Base-by-base conservation (phyloP, 2,888 invertebrate genomes). In the Sycophila texana region DNA sequence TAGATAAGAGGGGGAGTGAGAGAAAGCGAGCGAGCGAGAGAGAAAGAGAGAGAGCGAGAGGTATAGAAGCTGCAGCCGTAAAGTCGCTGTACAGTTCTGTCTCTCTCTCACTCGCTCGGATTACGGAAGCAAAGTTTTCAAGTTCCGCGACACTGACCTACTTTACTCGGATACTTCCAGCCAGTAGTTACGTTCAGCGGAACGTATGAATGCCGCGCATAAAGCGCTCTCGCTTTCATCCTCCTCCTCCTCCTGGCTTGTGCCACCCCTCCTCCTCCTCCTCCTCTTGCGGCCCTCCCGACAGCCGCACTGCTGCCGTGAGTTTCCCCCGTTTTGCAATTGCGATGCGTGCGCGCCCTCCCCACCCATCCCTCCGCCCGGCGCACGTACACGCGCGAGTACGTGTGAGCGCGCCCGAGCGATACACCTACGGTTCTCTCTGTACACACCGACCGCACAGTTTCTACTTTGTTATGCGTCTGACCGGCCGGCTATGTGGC, bases 141-240 rank as follows among this genome's bases (percentile, higher is more conserved):
- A 89, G 89, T 89, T 89, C 89, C 88, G 87, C 89, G 89, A 90
- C 89, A 89, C 89, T 89, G 89, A 90, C 89, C 89, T 89, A 90
- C 89, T 89, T 89, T 89, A 84, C 86, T 86, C 83, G 84, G 84
- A 85, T 86, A 86, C 86, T 86, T 72, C 73, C 63, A 63, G 86
- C 86, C 86, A 86, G 87, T 87, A 88, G 88, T 88, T 88, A 88
- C 87, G 88, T 87, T 88, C 87, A 86, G 83, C 86, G 86, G 86
- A 86, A 88, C 85, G 86, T 88, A 88, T 87, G 87, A 88, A 89
- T 88, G 86, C 87, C 83, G 85, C 83, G 86, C 86, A 85, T 85
- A 86, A 86, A 86, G 85, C 85, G 87, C 87, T 88, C 88, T 88
- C 88, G 86, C 88, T 88, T 87, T 88, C 88, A 84, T 85, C 85